phyloP scores from a whole-genome alignment of 2,113 vertebrate species.

The rabbit (Oryctolagus cuniculus) region mOryCun1.1 NC_091436.1:70539501-70540000 shows the following conservation, averaged over 20 bases:
- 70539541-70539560: conserved; percentile 72
- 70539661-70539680: not conserved
- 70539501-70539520: conserved; percentile 71
- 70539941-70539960: not conserved
- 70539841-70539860: not conserved
- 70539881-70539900: not conserved
- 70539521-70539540: conserved; percentile 69
- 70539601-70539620: conserved; percentile 61
- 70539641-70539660: not conserved
- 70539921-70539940: not conserved
- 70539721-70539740: not conserved
- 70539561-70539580: conserved; percentile 70
- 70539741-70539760: not conserved
- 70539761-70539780: not conserved
- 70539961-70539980: conserved; percentile 61
- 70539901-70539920: not conserved
- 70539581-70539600: conserved; percentile 56
- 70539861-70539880: not conserved
- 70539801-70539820: not conserved
- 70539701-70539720: not conserved
- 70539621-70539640: conserved; percentile 33
- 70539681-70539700: not conserved
- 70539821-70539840: not conserved
- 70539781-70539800: not conserved
- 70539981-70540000: conserved; percentile 36